phyloP scores from a whole-genome alignment of 2,113 vertebrate genomes.

The Gobius niger region DNA sequence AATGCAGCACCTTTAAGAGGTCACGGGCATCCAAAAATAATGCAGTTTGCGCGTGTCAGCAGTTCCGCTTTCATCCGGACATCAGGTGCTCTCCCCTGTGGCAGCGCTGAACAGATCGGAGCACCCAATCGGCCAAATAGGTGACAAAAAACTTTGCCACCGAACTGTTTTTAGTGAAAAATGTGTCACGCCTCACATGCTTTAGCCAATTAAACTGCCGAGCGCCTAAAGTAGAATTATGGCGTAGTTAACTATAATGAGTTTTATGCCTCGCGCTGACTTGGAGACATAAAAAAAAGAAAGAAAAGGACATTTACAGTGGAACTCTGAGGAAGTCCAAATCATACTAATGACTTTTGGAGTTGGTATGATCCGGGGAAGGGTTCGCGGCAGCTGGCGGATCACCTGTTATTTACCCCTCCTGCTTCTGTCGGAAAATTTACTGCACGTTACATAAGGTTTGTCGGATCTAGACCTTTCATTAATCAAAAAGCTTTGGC shows the following conservation, averaged over 20 bases:
- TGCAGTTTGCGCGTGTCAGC: constrained; percentile 4
- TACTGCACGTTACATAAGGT: background rate
- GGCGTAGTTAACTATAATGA: constrained; percentile 69
- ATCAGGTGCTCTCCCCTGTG: constrained; percentile 14
- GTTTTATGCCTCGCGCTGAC: constrained; percentile 61
- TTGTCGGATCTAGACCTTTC: background rate
- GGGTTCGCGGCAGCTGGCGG: constrained; percentile 18
- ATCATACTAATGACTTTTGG: constrained; percentile 24
- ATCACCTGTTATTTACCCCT: constrained; percentile 28
- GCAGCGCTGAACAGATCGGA: constrained; percentile 3
- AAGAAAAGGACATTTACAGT: constrained; percentile 37
- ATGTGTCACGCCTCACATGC: constrained; percentile 63
- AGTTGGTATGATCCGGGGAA: background rate
- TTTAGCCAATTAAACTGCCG: constrained; percentile 67
- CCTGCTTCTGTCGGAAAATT: constrained; percentile 1
- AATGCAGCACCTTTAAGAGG: constrained; percentile 43
- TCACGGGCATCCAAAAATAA: constrained; percentile 18
- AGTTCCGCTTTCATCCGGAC: constrained; percentile 13
- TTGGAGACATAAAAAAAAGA: constrained; percentile 60
- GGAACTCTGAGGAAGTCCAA: constrained; percentile 38
- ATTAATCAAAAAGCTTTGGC: background rate
- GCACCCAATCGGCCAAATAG: constrained; percentile 18
- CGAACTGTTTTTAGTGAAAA: constrained; percentile 47
- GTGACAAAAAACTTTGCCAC: constrained; percentile 38
- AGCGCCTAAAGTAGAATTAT: constrained; percentile 66